These are phyloP conservation scores for Spodoptera litura DNA, from an alignment of 1,140 invertebrate species.

Conservation along the genomic window DNA sequence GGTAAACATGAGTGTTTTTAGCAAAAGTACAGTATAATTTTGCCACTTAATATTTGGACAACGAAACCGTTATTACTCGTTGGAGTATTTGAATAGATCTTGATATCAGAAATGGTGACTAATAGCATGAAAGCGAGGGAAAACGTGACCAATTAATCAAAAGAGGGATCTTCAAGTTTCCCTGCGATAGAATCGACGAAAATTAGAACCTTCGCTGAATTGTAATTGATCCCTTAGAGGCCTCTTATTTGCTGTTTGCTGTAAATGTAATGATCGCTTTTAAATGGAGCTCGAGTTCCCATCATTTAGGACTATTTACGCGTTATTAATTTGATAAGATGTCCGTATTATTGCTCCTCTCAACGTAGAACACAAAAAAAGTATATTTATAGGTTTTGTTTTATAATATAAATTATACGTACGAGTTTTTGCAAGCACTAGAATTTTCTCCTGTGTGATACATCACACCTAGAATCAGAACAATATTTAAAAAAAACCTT, in stretches of 20 bases:
- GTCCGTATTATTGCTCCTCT: neutral
- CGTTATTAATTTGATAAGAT: too few species aligned
- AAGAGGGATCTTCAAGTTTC: conserved; percentile 27
- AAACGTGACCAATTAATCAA: conserved; percentile 41
- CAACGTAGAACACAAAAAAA: neutral
- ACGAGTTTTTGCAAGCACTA: too few species aligned
- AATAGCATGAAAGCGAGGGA: conserved; percentile 10
- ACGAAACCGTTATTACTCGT: too few species aligned
- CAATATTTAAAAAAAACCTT: too few species aligned
- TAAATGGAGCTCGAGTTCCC: neutral
- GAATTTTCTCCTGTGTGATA: too few species aligned
- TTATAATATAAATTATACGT: too few species aligned
- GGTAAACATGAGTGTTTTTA: conserved; percentile 13
- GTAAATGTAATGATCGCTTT: neutral
- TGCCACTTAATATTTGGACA: neutral
- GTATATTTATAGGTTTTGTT: neutral
- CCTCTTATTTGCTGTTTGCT: neutral
- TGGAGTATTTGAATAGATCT: neutral
- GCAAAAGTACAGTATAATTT: neutral
- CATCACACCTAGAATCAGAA: too few species aligned
- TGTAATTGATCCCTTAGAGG: neutral
- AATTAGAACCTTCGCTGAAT: neutral
- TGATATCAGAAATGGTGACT: neutral
- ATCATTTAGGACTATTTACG: too few species aligned
- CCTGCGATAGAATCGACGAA: conserved; percentile 4